phyloP scores from a whole-genome alignment of 2,888 invertebrate genomes.

The Campopleginae sp. region DNA sequence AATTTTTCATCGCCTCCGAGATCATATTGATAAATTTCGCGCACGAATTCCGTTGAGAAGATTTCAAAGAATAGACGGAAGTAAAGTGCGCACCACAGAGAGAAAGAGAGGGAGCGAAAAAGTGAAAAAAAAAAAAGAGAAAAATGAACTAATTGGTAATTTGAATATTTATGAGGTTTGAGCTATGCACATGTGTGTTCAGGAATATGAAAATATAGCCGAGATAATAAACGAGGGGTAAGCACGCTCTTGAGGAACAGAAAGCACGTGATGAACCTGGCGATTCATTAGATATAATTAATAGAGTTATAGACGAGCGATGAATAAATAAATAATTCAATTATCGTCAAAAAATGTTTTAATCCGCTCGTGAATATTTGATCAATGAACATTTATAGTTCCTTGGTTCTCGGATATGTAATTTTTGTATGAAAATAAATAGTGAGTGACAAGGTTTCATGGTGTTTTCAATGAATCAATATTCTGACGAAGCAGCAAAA shows the following conservation, averaged over 20 bases:
- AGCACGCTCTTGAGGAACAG: conserved; percentile 38
- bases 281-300: conserved; percentile 48
- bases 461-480: neutral
- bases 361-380: too few relatives aligned
- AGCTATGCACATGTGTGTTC: neutral
- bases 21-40: conserved; percentile 15
- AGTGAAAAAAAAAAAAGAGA: neutral
- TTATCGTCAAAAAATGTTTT: neutral
- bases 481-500: neutral
- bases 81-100: neutral
- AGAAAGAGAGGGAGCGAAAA: neutral
- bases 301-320: neutral
- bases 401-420: too few relatives aligned
- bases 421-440: too few relatives aligned
- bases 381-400: too few relatives aligned
- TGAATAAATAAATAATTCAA: neutral
- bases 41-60: neutral
- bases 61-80: neutral
- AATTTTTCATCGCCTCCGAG: neutral
- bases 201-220: neutral
- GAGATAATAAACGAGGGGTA: conserved; percentile 16
- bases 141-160: conserved; percentile 24
- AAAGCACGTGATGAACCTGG: conserved; percentile 48
- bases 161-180: conserved; percentile 43
- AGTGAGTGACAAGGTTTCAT: neutral